A percentile compares a stretch with the other conserved stretches of the same genome.
Evolutionary conservation across 2,113 vertebrate species (phyloP).

Genomic region (Cardinalis cardinalis): DNA sequence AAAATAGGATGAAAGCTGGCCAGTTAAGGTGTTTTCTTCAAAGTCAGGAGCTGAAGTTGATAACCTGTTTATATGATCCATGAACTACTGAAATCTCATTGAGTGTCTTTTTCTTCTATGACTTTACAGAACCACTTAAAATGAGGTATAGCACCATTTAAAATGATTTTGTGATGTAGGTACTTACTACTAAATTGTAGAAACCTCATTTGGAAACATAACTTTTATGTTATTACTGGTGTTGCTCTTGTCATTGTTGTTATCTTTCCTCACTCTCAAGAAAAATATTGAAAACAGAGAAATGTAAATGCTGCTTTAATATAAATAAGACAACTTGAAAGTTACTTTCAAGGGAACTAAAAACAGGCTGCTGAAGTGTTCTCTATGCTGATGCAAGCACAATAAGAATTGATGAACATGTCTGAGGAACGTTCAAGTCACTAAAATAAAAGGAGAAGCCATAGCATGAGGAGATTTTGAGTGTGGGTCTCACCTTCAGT

Average conservation of each 20-base stretch:
- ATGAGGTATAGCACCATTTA: not conserved
- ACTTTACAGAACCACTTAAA: not conserved
- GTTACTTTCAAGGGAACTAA: not conserved
- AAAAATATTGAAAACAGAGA: conserved; percentile 12
- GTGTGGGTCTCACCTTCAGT: not conserved
- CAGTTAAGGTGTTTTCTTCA: not conserved
- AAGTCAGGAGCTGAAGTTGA: not conserved
- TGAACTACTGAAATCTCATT: not conserved
- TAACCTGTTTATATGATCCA: not conserved
- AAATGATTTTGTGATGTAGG: not conserved
- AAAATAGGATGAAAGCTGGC: not conserved
- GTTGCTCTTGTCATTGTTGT: not conserved
- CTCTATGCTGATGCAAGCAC: not conserved
- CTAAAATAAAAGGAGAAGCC: not conserved
- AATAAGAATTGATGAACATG: not conserved
- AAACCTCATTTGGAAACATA: not conserved
- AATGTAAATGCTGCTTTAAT: not conserved
- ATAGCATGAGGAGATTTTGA: not conserved
- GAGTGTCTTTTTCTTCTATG: not conserved
- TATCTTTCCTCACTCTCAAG: not conserved
- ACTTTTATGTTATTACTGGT: not conserved
- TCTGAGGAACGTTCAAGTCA: not conserved
- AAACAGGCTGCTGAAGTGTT: not conserved
- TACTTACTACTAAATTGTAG: not conserved
- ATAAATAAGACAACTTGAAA: not conserved